A percentile compares a stretch with the other conserved stretches of the same genome.
Conservation (phyloP, 2,113 vertebrate species). For the Plecotus auritus region DNA sequence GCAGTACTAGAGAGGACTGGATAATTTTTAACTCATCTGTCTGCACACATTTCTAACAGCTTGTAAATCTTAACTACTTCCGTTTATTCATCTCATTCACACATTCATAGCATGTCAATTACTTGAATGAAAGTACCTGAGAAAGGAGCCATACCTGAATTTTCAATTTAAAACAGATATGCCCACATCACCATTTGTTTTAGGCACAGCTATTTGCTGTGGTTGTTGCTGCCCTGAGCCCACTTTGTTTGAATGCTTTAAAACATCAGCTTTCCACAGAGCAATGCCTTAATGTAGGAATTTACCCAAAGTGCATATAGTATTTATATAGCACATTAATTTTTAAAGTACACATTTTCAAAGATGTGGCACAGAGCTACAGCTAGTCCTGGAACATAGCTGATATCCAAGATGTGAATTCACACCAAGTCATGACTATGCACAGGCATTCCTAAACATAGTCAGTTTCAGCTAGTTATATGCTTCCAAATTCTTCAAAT, state of each 20-base stretch:
- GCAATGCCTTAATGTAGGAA: background rate
- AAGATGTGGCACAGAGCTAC: background rate
- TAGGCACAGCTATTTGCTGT: background rate
- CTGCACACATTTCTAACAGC: background rate
- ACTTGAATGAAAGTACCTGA: conserved; percentile 4
- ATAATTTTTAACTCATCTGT: background rate
- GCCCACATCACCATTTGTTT: background rate
- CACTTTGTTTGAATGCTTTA: background rate
- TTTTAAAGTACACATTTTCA: background rate
- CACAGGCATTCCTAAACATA: background rate
- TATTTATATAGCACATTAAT: background rate
- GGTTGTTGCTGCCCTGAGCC: background rate
- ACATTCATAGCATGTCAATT: background rate
- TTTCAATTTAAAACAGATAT: conserved; percentile 14
- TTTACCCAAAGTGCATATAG: background rate
- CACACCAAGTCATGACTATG: background rate
- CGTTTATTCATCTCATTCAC: background rate
- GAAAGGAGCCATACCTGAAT: background rate
- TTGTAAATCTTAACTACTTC: background rate
- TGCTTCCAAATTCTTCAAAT: background rate
- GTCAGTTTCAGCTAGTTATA: background rate
- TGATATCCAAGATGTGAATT: conserved; percentile 13
- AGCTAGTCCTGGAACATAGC: background rate
- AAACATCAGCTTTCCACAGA: background rate
- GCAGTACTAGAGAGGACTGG: background rate